Conservation (phyloP, 2,113 vertebrate genomes). For the Castor canadensis region DNA sequence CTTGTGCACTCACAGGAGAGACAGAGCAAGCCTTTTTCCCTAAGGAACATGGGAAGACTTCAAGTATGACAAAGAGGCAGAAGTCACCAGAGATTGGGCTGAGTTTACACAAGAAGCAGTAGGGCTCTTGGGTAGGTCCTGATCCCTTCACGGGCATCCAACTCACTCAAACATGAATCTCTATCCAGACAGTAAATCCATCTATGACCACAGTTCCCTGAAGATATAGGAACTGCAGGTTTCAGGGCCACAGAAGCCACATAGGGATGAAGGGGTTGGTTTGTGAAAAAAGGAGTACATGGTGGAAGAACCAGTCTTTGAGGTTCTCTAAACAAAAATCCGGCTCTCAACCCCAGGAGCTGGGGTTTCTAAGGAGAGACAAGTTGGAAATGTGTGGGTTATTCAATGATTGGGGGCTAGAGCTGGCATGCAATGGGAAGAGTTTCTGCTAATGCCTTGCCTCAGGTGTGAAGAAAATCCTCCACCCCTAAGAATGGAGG, state of each 20-base stretch:
- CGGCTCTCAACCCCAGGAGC: not conserved
- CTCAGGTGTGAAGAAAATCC: not conserved
- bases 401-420: no score
- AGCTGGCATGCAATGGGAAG: no score
- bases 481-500: not conserved
- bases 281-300: not conserved
- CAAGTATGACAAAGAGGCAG: not conserved
- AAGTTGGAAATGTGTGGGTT: not conserved
- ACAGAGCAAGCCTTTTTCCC: not conserved
- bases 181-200: no score
- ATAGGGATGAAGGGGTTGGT: not conserved
- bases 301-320: not conserved
- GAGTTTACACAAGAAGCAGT: not conserved
- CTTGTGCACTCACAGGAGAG: not conserved
- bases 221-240: not conserved
- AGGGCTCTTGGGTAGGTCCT: no score
- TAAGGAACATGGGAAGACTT: not conserved
- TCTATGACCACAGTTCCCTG: no score
- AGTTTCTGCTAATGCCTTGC: no score
- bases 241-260: not conserved
- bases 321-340: not conserved
- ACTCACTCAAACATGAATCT: no score
- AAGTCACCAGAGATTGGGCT: not conserved
- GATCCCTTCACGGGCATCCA: no score
- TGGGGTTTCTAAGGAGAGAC: not conserved